Percentiles rank a stretch among this genome's conserved stretches.
phyloP scores from a whole-genome alignment of 92 coral and sea anemone species.

The Actinernus sp. region DNA sequence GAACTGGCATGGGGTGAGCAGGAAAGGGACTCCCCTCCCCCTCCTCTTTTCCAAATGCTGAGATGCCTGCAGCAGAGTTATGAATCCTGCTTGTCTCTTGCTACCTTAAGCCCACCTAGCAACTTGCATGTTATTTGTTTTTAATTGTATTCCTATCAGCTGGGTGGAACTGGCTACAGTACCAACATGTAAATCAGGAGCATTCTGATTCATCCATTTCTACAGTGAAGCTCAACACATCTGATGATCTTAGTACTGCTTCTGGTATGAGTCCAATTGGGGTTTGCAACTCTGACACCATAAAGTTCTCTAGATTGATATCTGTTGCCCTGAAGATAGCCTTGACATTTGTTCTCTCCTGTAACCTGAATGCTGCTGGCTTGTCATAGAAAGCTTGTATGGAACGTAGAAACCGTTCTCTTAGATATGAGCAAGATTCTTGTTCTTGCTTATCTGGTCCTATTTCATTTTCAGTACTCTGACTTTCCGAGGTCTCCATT shows the following conservation, averaged over 20 bases:
- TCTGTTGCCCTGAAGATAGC: constrained; percentile 91
- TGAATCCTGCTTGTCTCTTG: too few species aligned
- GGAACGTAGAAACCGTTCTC: constrained; percentile 83
- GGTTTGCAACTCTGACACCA: constrained; percentile 87
- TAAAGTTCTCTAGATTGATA: constrained; percentile 78
- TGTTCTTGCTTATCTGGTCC: constrained; percentile 53
- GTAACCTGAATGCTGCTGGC: constrained; percentile 76
- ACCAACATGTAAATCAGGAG: too few species aligned
- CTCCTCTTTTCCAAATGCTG: too few species aligned
- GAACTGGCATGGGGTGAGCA: too few species aligned
- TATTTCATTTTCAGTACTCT: too few species aligned
- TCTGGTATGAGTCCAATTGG: constrained; percentile 93
- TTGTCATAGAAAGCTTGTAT: constrained; percentile 71
- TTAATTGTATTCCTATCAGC: too few species aligned
- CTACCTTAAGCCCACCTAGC: too few species aligned
- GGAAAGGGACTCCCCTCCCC: too few species aligned
- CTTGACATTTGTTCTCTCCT: constrained; percentile 79
- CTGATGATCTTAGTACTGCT: constrained; percentile 84
- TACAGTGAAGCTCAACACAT: constrained; percentile 84
- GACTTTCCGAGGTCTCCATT: too few species aligned
- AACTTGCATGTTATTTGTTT: too few species aligned
- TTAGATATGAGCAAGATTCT: constrained; percentile 64
- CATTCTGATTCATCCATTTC: constrained; percentile 34
- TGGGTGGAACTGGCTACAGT: too few species aligned
- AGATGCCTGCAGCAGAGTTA: too few species aligned